Evolutionary conservation across 1,140 invertebrate species (phyloP), one percentile per base, ranked within the genome.

Genomic region (Diachasmimorpha longicaudata): DNA sequence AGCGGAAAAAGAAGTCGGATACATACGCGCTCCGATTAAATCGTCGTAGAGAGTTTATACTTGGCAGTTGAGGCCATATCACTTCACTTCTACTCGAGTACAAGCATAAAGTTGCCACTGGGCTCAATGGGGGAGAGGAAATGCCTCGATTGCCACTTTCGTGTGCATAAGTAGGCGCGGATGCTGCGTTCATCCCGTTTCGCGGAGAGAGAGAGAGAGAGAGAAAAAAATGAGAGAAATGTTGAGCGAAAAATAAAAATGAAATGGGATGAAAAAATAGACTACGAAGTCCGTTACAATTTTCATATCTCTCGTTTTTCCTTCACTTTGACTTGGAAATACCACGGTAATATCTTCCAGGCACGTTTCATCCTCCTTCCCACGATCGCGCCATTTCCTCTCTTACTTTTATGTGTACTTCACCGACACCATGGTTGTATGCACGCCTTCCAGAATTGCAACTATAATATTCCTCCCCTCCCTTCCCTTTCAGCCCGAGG

Each of bases 101-200:
- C 42, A 11, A 63, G 13, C 39, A n/a, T 72, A 72, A 25, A 71
- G 44, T 55, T 55, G 23, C 23, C 66, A 44, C 39, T 31, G 13
- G 31, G 23, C 31, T 31, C 2, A 31, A 31, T 31, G 19, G 21
- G 19, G 37, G 42, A 79, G 78, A 81, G 81, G 82, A 84, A 82
- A 82, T 74, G 80, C 16, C 72, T 52, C 72, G 77, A 79, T 78
- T 79, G 75, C 75, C 73, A 76, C 72, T 75, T 80, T 81, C 78
- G 77, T 77, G 71, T 75, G 77, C 74, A 78, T 78, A 79, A 77
- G 74, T 79, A 77, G 70, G 67, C 74, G 72, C 75, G 72, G 77
- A 80, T 80, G 77, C 79, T 78, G 79, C 77, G 77, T 80, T 78
- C 77, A 77, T 74, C 73, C 46, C 66, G 44, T 31, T 68, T 37